phyloP scores from a whole-genome alignment of 2,113 vertebrate genomes.

The Zosterops japonicus region DNA sequence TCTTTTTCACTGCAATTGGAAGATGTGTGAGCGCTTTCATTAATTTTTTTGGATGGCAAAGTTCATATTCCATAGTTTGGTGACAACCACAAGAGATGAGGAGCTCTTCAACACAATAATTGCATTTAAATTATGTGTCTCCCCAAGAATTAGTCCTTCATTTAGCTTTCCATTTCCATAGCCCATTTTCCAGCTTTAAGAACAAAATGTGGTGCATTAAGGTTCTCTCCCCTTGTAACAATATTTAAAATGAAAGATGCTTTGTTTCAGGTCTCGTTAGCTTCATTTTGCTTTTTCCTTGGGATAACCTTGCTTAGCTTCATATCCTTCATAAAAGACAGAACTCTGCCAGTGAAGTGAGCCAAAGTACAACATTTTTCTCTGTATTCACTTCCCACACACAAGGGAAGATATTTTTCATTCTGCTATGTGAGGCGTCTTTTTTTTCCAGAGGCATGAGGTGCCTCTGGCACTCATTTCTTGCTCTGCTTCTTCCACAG shows the following conservation, averaged over 20 bases:
- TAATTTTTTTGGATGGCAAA: not conserved
- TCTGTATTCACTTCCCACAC: constrained; percentile 14
- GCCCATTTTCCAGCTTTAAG: not conserved
- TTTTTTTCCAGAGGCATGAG: not conserved
- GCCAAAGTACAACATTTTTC: constrained; percentile 45
- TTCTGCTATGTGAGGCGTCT: not conserved
- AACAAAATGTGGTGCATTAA: not conserved
- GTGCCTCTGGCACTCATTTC: not conserved
- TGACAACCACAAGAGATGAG: not conserved
- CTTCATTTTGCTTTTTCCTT: constrained; percentile 36
- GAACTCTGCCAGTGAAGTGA: constrained; percentile 20
- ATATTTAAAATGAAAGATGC: constrained; percentile 14
- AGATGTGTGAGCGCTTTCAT: not conserved
- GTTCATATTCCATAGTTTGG: not conserved
- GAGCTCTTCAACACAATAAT: not conserved
- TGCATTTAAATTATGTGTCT: not conserved
- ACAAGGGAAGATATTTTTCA: constrained; percentile 1
- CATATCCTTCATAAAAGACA: constrained; percentile 34
- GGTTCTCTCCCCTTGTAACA: not conserved
- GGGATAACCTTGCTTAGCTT: constrained; percentile 38
- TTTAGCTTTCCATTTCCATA: not conserved
- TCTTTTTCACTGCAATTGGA: not conserved
- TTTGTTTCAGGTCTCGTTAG: constrained; percentile 1
- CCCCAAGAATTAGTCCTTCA: not conserved
- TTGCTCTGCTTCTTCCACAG: not conserved